Base-by-base conservation (phyloP, 1,140 invertebrate species). In the Sycophila sp. region DNA sequence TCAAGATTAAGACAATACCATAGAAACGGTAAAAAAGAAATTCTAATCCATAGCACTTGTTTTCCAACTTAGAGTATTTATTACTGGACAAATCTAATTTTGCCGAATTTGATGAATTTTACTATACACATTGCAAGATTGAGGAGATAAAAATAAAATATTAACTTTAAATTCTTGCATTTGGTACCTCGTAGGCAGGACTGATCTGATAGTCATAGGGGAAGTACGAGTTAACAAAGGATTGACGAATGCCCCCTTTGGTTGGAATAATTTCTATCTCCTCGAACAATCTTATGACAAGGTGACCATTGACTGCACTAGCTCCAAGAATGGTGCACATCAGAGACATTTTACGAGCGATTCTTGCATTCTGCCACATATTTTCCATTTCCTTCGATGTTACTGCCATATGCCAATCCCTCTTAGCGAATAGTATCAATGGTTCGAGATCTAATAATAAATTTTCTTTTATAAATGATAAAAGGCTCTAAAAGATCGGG, bases 181-280 rank as follows among this genome's bases (percentile, higher is more conserved):
- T n/a, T n/a, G n/a, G n/a, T n/a, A n/a, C n/a, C n/a, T 66, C 64
- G 40, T 40, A 66, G n/a, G 56, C 5, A 4, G 51, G 64, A 55
- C 11, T 42, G n/a, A 26, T 32, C 10, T 19, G 40, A 17, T 38
- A 42, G 10, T 66, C 22, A n/a, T 55, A 66, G 1, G 64, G 64
- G 22, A 56, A 55, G 24, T 55, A 56, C 1, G 51, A 40, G 45
- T 66, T 34, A 28, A 66, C 17, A 8, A 55, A 66, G 5, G 45
- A 19, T 45, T 24, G 8, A 7, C 49, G 49, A 1, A 11, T 47
- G 2, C 22, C 22, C n/a, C 6, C 13, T 30, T 53, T 53, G 13
- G 22, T 26, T 4, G 28, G 30, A 13, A 58, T 13, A 17, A 58
- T 15, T 2, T 22, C 36, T 6, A 38, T 4, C 24, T 60, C 58